Base-by-base conservation (phyloP, 2,797 vertebrate species). In the Acanthopagrus latus region DNA sequence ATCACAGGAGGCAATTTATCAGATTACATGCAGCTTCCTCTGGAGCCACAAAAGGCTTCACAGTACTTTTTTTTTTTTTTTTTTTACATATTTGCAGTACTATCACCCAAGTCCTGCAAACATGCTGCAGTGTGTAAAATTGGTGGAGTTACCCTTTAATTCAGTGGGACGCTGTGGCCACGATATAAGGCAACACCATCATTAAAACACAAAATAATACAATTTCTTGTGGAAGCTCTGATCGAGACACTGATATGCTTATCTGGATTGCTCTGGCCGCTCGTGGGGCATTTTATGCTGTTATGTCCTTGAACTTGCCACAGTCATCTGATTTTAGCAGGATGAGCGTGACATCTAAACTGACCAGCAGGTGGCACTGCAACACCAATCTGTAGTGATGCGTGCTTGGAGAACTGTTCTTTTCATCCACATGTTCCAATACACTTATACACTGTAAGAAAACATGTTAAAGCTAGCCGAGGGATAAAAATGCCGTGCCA, bases 341-440 rank as follows among this genome's bases (percentile, higher is more conserved):
- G 16, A 50, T 51, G 50, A 23, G 9, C 0, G 0, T 33, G 17
- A 47, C 64, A 8, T 38, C 3, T 9, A 20, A 41, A 3, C 17
- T 78, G 29, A 20, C 81, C 92, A 90, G 59, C 29, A 88, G 88
- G 58, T 80, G 89, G 89, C 76, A 8, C 17, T 73, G 69, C 14
- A 80, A 55, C 68, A 59, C 81, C 46, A 77, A 16, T 59, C 5
- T 52, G 5, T 38, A 21, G 2, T 20, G 29, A 64, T 13, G 7
- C 21, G 10, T n/a, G 17, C 7, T 55, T 8, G 6, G n/a, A 46
- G 8, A 64, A 16, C 1, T 38, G 25, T 18, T 0, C 17, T 48
- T n/a, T 27, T 59, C 20, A 54, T 76, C 50, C 27, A 73, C 6
- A 20, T 41, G 52, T 55, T 59, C n/a, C n/a, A 23, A n/a, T 23